Evolutionary conservation across 2,113 vertebrate genomes (phyloP), one percentile per base, ranked within the genome.

Genomic region (Corynorhinus townsendii): DNA sequence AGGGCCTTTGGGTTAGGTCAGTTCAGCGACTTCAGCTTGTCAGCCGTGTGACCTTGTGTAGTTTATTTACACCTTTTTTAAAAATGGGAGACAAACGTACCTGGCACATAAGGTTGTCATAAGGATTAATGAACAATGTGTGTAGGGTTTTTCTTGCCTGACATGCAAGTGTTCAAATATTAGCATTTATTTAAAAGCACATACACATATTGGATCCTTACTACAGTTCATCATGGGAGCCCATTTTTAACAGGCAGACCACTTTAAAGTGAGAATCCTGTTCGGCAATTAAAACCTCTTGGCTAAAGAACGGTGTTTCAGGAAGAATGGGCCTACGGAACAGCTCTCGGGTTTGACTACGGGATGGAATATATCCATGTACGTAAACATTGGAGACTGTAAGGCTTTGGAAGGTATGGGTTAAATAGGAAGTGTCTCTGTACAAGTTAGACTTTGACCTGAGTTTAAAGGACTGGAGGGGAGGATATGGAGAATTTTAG

Each of bases 231-330:
- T 38, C 33, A 26, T 17, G 9, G 59, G 49, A 84, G 35, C n/a
- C 47, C 35, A 52, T 92, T 93, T 94, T 45, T 52, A 80, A 81
- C 35, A 45, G 52, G 15, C 56, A 90, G 66, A 28, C 62, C 56
- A 91, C 71, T 77, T 95, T 86, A 91, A 96, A 93, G 38, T 86
- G 35, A 95, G 19, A 95, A 71, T 64, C 28, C 35, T 38, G 47
- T 20, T 59, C 26, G 16, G 15, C 33, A 89, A 54, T 90, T 43
- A 62, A 93, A 93, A 40, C 9, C 20, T 66, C 35, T 82, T 83
- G 35, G 66, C 83, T 87, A 33, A 84, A 95, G 85, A 71, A 66
- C 11, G 45, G 5, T 79, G 69, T 86, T 83, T 86, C 3, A 45
- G 68, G 24, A 92, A 88, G 85, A 85, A 14, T 85, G 47, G 54